phyloP scores from a whole-genome alignment of 2,888 invertebrate genomes.

The Harpagoxenus sublaevis region DNA sequence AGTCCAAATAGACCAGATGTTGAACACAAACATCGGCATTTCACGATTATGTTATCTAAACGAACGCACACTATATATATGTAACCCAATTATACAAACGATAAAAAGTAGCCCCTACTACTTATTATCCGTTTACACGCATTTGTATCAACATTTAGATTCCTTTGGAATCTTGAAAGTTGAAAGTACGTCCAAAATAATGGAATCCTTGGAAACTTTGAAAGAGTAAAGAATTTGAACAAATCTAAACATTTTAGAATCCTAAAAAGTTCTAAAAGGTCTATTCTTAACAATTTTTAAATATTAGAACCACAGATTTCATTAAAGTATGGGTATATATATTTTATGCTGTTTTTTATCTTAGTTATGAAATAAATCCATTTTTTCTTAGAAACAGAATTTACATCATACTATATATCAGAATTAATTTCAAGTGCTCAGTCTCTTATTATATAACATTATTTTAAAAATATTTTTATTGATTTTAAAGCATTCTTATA shows the following conservation, averaged over 20 bases:
- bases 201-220: neutral
- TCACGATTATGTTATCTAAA: constrained; percentile 21
- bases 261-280: neutral
- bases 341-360: neutral
- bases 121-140: constrained; percentile 18
- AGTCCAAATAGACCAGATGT: constrained; percentile 28
- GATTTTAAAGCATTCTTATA: neutral
- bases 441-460: neutral
- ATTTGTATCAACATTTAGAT: constrained; percentile 17
- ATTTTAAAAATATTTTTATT: neutral
- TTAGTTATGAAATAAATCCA: neutral
- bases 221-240: neutral
- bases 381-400: neutral
- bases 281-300: neutral
- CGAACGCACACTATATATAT: neutral
- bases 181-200: neutral
- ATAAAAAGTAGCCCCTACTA: constrained; percentile 16
- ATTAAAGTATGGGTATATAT: neutral
- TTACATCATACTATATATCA: neutral
- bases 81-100: constrained; percentile 4
- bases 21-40: constrained; percentile 1
- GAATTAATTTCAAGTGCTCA: neutral
- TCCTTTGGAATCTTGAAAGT: neutral
- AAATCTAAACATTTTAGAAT: neutral
- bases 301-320: neutral